Conservation (phyloP, 92 coral and sea anemone species). For the Palythoa grandiflora region DNA sequence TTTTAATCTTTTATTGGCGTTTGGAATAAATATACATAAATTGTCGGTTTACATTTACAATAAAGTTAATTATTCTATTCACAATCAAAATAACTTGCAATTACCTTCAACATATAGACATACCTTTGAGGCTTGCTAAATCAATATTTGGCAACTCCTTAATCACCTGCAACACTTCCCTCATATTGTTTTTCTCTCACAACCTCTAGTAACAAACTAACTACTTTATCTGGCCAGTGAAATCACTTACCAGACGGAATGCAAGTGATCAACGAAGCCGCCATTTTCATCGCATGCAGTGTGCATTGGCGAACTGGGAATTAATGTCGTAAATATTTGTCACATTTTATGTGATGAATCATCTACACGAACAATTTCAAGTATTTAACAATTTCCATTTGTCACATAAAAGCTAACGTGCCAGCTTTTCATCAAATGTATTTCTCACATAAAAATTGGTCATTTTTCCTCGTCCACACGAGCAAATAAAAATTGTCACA, state of each 20-base stretch:
- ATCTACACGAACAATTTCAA: conserved; percentile 31
- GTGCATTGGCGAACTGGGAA: conserved; percentile 16
- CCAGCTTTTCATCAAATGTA: too few species aligned
- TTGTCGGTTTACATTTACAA: background rate
- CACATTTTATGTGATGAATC: conserved; percentile 30
- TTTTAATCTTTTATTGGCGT: too few species aligned
- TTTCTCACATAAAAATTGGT: too few species aligned
- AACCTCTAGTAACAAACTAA: background rate
- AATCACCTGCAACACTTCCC: conserved; percentile 5
- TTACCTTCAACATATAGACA: background rate
- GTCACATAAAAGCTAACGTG: background rate
- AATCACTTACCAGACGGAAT: conserved; percentile 3
- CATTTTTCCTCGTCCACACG: too few species aligned
- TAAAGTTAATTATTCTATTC: background rate
- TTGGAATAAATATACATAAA: too few species aligned
- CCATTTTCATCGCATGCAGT: conserved; percentile 28
- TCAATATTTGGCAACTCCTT: conserved; percentile 16
- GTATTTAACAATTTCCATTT: conserved; percentile 8
- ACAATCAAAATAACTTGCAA: background rate
- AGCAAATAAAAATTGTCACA: too few species aligned
- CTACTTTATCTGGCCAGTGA: conserved; percentile 30
- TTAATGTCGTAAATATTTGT: conserved; percentile 7
- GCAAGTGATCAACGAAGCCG: conserved; percentile 1
- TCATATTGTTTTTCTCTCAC: background rate
- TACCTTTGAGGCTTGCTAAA: conserved; percentile 6